A percentile compares a stretch with the other conserved stretches of the same genome.
phyloP scores from a whole-genome alignment of 2,797 vertebrate genomes.

The Cossypha heuglini region DNA sequence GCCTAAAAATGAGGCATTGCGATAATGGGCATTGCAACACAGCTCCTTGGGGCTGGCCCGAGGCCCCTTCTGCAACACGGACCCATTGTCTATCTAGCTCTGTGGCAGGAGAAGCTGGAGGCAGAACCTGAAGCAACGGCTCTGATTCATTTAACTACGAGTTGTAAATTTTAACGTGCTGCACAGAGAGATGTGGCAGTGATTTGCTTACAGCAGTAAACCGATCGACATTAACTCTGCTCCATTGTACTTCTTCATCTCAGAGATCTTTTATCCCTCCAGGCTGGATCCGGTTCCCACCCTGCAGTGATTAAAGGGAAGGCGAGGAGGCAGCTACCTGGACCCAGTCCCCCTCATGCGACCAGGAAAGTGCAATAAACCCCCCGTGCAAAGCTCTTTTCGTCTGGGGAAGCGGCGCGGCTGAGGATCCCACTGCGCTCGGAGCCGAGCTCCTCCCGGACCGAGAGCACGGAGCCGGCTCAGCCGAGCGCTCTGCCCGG shows the following conservation, averaged over 20 bases:
- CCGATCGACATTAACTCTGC: not conserved
- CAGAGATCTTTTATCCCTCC: not conserved
- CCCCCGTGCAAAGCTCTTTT: not conserved
- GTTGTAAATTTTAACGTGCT: conserved; percentile 17
- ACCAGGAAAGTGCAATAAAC: conserved; percentile 27
- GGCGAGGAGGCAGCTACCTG: conserved; percentile 32
- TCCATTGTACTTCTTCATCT: conserved; percentile 20
- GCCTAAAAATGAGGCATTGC: conserved; percentile 41
- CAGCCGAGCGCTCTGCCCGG: not conserved
- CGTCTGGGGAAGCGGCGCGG: not conserved
- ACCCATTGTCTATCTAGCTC: conserved; percentile 33
- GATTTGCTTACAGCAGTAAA: conserved; percentile 47
- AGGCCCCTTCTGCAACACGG: conserved; percentile 23
- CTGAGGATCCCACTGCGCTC: not conserved
- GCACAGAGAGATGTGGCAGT: not conserved
- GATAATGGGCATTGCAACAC: conserved; percentile 46
- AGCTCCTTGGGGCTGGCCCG: not conserved
- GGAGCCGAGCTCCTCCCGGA: not conserved
- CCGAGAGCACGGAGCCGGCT: accelerated
- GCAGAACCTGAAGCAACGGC: conserved; percentile 33
- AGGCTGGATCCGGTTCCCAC: conserved; percentile 44
- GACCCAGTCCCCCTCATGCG: not conserved
- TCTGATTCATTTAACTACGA: conserved; percentile 22
- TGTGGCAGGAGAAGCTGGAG: conserved; percentile 16
- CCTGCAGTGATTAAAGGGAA: conserved; percentile 35